A percentile compares a stretch with the other conserved stretches of the same genome.
Evolutionary conservation across 2,888 invertebrate species (phyloP).

Genomic region (Drosophila stalkeri): DNA sequence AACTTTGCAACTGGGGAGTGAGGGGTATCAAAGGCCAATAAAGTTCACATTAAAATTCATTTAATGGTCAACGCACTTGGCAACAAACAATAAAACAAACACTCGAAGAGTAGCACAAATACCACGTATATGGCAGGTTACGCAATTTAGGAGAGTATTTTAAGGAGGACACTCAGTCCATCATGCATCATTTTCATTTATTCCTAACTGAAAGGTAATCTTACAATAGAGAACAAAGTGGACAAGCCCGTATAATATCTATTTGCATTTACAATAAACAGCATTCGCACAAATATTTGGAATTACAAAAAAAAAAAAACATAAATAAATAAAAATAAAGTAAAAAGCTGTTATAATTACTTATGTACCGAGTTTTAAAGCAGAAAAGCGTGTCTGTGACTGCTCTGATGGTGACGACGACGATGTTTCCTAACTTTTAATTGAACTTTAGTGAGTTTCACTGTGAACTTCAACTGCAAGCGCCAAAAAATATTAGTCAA

Average conservation of each 20-base stretch:
- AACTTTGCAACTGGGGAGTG: conserved; percentile 13
- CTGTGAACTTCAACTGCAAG: conserved; percentile 41
- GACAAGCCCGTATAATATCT: neutral
- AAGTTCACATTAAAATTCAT: conserved; percentile 63
- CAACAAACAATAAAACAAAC: conserved; percentile 17
- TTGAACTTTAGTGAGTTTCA: conserved; percentile 73
- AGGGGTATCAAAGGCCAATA: conserved; percentile 54
- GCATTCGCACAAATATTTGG: neutral
- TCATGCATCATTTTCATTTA: neutral
- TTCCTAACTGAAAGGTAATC: neutral
- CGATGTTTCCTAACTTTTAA: conserved; percentile 66
- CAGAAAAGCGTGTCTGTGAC: conserved; percentile 10
- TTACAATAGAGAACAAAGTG: neutral
- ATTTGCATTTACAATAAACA: neutral
- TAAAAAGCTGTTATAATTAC: conserved; percentile 11
- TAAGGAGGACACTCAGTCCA: neutral
- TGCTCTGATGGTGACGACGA: conserved; percentile 11
- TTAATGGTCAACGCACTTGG: conserved; percentile 63
- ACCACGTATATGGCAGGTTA: conserved; percentile 33
- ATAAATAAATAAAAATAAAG: neutral
- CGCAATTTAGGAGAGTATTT: conserved; percentile 8
- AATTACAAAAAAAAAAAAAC: neutral
- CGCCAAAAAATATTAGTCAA: conserved; percentile 37
- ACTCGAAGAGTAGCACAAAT: conserved; percentile 10
- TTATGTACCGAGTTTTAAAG: conserved; percentile 29